Conservation (phyloP, 2,797 vertebrate genomes). For the Siniperca undulata region DNA sequence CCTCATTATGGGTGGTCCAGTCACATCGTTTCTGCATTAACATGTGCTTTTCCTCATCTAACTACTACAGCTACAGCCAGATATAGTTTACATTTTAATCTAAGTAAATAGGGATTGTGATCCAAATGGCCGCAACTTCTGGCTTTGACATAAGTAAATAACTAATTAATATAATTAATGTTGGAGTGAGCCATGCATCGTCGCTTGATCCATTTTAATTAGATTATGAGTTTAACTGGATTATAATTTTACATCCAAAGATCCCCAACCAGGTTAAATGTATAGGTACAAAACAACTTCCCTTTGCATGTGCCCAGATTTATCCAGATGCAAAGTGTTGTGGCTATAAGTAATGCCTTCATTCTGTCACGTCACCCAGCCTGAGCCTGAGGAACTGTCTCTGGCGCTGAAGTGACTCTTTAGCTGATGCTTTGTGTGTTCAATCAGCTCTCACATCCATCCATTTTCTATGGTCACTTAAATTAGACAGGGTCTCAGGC, state of each 20-base stretch:
- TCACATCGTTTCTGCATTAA: background rate
- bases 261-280: background rate
- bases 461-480: background rate
- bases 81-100: constrained; percentile 4
- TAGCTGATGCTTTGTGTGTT: background rate
- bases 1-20: background rate
- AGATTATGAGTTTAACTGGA: background rate
- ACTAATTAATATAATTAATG: background rate
- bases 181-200: background rate
- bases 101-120: background rate
- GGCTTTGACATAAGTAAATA: background rate
- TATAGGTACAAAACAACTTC: background rate
- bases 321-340: background rate
- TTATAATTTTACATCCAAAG: constrained; percentile 3
- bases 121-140: background rate
- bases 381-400: constrained; percentile 6
- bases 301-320: background rate
- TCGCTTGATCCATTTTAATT: background rate
- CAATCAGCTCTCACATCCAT: background rate
- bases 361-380: background rate
- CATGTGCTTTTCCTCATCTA: background rate
- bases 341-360: background rate
- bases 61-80: background rate
- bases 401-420: background rate
- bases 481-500: background rate